Conservation (phyloP, 2,797 vertebrate species). For the Aeoliscus strigatus region DNA sequence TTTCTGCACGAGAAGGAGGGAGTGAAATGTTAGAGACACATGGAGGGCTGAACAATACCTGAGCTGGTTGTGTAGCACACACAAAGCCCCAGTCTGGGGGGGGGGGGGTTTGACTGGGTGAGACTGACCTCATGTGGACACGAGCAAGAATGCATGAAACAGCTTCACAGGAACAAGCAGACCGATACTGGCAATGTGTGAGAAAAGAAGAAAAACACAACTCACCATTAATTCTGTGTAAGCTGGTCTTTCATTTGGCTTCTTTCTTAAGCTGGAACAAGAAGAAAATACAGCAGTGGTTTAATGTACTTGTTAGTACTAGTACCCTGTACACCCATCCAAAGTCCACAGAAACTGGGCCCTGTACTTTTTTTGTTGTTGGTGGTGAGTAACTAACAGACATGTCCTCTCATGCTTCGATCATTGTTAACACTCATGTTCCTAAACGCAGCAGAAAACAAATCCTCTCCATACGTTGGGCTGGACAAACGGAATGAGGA, state of each 20-base stretch:
- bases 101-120: conserved; percentile 19
- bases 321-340: too few relatives aligned
- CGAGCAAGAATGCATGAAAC: conserved; percentile 3
- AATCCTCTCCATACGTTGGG: too few relatives aligned
- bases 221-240: conserved; percentile 98
- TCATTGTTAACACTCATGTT: too few relatives aligned
- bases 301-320: background rate
- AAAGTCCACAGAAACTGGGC: too few relatives aligned
- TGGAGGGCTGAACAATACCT: background rate
- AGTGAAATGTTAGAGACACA: background rate
- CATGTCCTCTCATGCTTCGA: too few relatives aligned
- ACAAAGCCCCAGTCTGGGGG: background rate
- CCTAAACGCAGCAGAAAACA: too few relatives aligned
- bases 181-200: background rate
- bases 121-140: conserved; percentile 58
- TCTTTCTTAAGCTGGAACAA: conserved; percentile 93
- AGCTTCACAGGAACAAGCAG: background rate
- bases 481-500: too few relatives aligned
- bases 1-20: conserved; percentile 69
- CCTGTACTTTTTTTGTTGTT: too few relatives aligned
- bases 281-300: background rate
- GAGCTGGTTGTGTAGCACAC: background rate
- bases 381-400: too few relatives aligned
- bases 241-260: conserved; percentile 96
- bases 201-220: conserved; percentile 26